phyloP scores from a whole-genome alignment of 2,888 invertebrate species.

The Cryptus viduatorius region DNA sequence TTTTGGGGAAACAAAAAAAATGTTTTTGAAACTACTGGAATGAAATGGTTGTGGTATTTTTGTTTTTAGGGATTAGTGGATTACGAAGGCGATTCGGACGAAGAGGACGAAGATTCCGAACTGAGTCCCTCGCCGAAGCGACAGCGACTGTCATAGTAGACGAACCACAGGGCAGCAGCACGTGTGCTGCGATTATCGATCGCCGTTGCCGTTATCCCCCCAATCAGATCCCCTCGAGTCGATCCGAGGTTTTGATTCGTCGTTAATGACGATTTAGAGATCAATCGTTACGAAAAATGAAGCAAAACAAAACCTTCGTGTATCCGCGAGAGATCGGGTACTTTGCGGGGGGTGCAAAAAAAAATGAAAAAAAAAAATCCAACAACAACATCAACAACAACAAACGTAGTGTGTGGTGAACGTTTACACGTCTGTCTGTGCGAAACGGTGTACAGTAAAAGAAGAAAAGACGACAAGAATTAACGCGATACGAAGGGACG shows the following conservation, averaged over 20 bases:
- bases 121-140: conserved; percentile 89
- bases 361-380: conserved; percentile 48
- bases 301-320: conserved; percentile 40
- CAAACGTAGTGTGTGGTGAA: conserved; percentile 76
- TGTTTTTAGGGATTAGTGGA: conserved; percentile 94
- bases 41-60: not conserved
- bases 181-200: conserved; percentile 78
- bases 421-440: conserved; percentile 79
- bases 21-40: not conserved
- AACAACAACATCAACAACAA: conserved; percentile 27
- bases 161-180: conserved; percentile 77
- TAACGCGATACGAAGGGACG: conserved; percentile 55
- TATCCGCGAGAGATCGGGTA: conserved; percentile 58
- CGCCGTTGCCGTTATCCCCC: conserved; percentile 74
- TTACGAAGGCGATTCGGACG: conserved; percentile 99
- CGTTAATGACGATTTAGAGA: conserved; percentile 53
- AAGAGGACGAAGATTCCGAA: conserved; percentile 92
- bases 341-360: conserved; percentile 62
- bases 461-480: conserved; percentile 61
- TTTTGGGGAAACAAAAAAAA: not conserved
- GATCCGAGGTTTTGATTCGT: conserved; percentile 70
- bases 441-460: conserved; percentile 79
- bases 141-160: conserved; percentile 91
- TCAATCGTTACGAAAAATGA: conserved; percentile 46
- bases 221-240: conserved; percentile 67